Base-by-base conservation (phyloP, 1,140 invertebrate species). In the Eupristina koningsbergeri region DNA sequence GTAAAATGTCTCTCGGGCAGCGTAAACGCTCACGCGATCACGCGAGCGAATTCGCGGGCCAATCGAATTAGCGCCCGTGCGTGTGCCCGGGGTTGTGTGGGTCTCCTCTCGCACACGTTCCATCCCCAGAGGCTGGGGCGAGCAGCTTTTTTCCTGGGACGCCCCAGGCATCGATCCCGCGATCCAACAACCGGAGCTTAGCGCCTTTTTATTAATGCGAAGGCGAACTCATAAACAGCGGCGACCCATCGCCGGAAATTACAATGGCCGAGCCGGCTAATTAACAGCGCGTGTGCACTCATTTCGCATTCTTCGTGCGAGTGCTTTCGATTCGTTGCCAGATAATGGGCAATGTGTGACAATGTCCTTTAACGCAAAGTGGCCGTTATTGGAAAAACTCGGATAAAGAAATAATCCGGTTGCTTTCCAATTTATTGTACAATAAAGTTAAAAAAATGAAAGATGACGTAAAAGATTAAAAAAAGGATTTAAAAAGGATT, bases 151-250 rank as follows among this genome's bases (percentile, higher is more conserved):
- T 26, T 26, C 22, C 36, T 67, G 31, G 29, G 67, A 71, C 67
- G 29, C 5, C 67, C 7, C 36, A 1, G 29, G 13, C 67, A 19
- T n/a, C 67, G n/a, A 22, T 36, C n/a, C 8, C 22, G 39, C 22
- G 0, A n/a, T 26, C 39, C 15, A n/a, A n/a, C 26, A 11, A 5
- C 69, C 1, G 34, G 78, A 53, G 63, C 58, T 82, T 76, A 45
- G 29, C 71, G 81, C 31, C 73, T 73, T 83, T 83, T 83, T 64
- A 71, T 83, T 53, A 69, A 69, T 26, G 63, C 47, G 1, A 7
- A 50, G 47, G 47, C 15, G 15, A 50, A 50, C 47, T 50, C 47
- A 15, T 50, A 50, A 50, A 50, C 47, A 50, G 15, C 36, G 29
- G 29, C 36, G n/a, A 19, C 13, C 5, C 71, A 50, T 50, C n/a